Conservation (phyloP, 2,888 invertebrate genomes). For the Tribolium freemani region DNA sequence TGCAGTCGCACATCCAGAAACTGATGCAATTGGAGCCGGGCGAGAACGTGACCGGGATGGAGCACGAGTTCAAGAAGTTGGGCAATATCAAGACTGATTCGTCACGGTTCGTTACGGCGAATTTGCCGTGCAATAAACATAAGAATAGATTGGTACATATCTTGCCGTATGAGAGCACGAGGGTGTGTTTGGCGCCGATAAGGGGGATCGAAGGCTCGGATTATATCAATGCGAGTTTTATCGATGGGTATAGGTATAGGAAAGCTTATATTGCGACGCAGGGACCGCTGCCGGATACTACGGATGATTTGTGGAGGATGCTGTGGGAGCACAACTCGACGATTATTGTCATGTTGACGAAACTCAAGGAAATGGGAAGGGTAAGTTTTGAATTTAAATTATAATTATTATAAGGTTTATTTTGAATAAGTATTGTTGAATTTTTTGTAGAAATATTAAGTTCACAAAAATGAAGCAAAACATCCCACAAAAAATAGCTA, state of each 20-base stretch:
- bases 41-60: slow-evolving; percentile 92
- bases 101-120: slow-evolving; percentile 94
- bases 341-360: slow-evolving; percentile 98
- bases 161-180: slow-evolving; percentile 95
- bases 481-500: no score
- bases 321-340: slow-evolving; percentile 99
- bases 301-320: slow-evolving; percentile 99
- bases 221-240: slow-evolving; percentile 98
- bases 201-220: slow-evolving; percentile 94
- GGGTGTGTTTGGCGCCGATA: slow-evolving; percentile 93
- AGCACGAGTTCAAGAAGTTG: slow-evolving; percentile 94
- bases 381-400: slow-evolving; percentile 71
- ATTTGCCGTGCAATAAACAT: slow-evolving; percentile 96
- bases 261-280: slow-evolving; percentile 99
- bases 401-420: no score
- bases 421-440: no score
- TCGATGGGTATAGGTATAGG: slow-evolving; percentile 94
- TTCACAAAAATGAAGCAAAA: no score
- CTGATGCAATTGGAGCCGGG: slow-evolving; percentile 89
- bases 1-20: slow-evolving; percentile 96
- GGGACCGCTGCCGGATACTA: slow-evolving; percentile 96
- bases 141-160: slow-evolving; percentile 99
- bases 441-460: no score
- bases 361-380: slow-evolving; percentile 97
- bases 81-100: slow-evolving; percentile 89